Conservation (phyloP, 2,113 vertebrate species). For the Nibea coibor region DNA sequence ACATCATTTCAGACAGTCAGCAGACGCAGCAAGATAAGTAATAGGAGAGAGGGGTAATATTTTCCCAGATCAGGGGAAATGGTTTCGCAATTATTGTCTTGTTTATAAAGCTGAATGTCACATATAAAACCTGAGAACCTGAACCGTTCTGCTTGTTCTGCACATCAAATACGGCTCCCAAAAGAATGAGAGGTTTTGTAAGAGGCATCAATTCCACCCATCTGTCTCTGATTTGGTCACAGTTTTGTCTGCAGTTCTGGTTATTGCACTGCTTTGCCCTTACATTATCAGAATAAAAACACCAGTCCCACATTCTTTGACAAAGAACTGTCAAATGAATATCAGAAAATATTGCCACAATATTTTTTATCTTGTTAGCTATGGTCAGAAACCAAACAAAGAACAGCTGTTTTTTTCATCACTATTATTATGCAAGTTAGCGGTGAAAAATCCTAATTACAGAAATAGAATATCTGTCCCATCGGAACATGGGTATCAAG, state of each 20-base stretch:
- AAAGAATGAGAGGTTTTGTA: background rate
- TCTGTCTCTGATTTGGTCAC: conserved; percentile 20
- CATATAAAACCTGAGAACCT: background rate
- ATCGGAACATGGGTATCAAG: conserved; percentile 51
- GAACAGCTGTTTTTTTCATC: conserved; percentile 26
- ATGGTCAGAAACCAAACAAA: background rate
- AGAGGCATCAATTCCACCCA: background rate
- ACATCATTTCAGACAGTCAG: conserved; percentile 32
- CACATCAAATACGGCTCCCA: conserved; percentile 26
- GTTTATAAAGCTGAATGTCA: conserved; percentile 17
- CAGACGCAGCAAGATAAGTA: conserved; percentile 13
- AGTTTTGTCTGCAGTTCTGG: background rate
- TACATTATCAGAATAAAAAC: conserved; percentile 2
- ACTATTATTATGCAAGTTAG: conserved; percentile 20
- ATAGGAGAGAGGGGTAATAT: background rate
- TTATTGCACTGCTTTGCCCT: background rate
- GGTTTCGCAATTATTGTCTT: conserved; percentile 19
- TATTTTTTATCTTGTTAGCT: background rate
- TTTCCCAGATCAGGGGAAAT: conserved; percentile 29
- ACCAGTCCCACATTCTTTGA: background rate
- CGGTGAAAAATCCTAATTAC: conserved; percentile 35
- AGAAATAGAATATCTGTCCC: conserved; percentile 58
- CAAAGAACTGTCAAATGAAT: background rate
- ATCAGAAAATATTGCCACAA: background rate
- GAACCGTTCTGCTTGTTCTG: background rate